phyloP scores from a whole-genome alignment of 2,888 invertebrate species.

The Lithophane leautieri region DNA sequence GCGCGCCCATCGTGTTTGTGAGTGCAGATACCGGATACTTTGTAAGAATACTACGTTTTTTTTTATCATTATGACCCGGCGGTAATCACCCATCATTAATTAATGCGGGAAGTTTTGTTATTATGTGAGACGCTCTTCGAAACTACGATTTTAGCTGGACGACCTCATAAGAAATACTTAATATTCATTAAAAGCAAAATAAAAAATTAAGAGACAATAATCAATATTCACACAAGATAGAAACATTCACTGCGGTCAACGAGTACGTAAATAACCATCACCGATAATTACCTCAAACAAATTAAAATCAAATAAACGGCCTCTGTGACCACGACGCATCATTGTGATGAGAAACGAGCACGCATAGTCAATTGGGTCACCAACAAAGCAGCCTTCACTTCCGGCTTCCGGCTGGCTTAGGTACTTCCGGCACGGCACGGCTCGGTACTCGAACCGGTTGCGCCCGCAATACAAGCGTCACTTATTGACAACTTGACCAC shows the following conservation, averaged over 20 bases:
- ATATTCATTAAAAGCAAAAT: not conserved
- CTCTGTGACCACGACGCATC: not conserved
- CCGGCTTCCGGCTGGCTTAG: conserved; percentile 63
- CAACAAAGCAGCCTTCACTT: conserved; percentile 64
- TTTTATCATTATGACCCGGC: too few relatives aligned
- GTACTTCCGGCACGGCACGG: conserved; percentile 51
- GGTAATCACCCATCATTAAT: too few relatives aligned
- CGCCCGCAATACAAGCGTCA: conserved; percentile 51
- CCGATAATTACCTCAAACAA: conserved; percentile 16
- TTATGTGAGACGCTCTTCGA: not conserved
- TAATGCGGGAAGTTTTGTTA: too few relatives aligned
- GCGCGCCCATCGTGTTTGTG: not conserved
- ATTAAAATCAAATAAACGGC: conserved; percentile 33
- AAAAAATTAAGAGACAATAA: conserved; percentile 1
- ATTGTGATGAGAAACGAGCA: conserved; percentile 20
- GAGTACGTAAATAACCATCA: not conserved
- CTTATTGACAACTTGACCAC: conserved; percentile 58
- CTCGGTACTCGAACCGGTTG: conserved; percentile 36
- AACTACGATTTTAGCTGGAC: not conserved
- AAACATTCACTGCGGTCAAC: conserved; percentile 31
- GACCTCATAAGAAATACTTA: not conserved
- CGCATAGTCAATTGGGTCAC: conserved; percentile 28
- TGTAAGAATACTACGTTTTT: too few relatives aligned
- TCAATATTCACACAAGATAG: conserved; percentile 10
- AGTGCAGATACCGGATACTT: too few relatives aligned